Percentiles rank a stretch among this genome's conserved stretches.
Evolutionary conservation across 2,113 vertebrate genomes (phyloP).

Genomic region (Indicator indicator): DNA sequence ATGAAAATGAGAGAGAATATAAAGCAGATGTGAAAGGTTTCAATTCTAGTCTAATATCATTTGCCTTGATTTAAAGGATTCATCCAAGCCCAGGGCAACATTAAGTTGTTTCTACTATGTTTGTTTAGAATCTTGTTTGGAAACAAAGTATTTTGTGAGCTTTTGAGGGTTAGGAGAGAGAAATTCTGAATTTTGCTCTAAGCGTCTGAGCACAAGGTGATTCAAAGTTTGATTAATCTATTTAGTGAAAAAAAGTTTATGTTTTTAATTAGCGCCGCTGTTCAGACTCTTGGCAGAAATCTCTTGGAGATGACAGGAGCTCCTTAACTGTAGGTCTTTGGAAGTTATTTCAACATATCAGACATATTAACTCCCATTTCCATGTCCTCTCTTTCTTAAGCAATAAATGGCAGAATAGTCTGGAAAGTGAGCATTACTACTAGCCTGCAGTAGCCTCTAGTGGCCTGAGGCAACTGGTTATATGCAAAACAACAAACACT

Average conservation of each 20-base stretch:
- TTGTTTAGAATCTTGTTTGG: neutral
- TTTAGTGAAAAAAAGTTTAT: neutral
- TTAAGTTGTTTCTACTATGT: neutral
- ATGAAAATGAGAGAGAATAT: neutral
- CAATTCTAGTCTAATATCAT: neutral
- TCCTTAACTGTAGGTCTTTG: neutral
- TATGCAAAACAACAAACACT: neutral
- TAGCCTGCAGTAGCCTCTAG: conserved; percentile 70
- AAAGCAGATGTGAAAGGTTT: neutral
- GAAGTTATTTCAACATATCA: neutral
- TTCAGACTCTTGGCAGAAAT: neutral
- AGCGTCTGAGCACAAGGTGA: neutral
- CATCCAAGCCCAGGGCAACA: neutral
- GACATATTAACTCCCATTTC: neutral
- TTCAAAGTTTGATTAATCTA: neutral
- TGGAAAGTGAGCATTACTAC: conserved; percentile 23
- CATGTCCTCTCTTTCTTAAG: neutral
- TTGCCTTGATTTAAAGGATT: neutral
- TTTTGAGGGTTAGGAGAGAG: neutral
- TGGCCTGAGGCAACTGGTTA: conserved; percentile 54
- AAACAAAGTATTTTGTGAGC: neutral
- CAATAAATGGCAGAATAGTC: conserved; percentile 24
- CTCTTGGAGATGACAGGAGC: neutral
- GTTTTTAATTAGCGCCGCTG: neutral
- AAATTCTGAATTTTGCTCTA: neutral